Percentiles rank a stretch among this genome's conserved stretches.
phyloP scores from a whole-genome alignment of 2,888 invertebrate species.

The Scrobipalpa costella region DNA sequence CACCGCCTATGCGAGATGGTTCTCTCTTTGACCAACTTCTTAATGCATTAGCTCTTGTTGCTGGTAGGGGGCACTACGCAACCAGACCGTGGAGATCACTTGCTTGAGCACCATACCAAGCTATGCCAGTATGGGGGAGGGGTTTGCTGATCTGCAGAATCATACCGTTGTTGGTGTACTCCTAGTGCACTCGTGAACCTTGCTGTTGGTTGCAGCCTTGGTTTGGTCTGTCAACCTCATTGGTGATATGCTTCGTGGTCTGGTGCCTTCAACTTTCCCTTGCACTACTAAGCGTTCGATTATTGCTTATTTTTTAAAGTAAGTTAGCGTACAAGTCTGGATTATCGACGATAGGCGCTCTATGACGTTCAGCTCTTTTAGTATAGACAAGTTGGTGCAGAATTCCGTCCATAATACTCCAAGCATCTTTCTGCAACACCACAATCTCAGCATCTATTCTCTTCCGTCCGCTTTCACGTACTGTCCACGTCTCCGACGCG shows the following conservation, averaged over 20 bases:
- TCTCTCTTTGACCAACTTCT: conserved; percentile 64
- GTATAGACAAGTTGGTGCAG: neutral
- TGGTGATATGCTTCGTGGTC: too few species aligned
- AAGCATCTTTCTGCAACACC: conserved; percentile 14
- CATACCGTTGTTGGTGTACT: conserved; percentile 87
- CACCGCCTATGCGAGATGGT: too few species aligned
- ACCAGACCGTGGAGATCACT: conserved; percentile 86
- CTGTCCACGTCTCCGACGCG: too few species aligned
- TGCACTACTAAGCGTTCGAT: too few species aligned
- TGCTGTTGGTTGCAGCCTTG: too few species aligned
- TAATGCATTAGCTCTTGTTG: conserved; percentile 85
- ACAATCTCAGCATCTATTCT: conserved; percentile 18
- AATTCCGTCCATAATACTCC: conserved; percentile 1
- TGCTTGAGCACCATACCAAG: conserved; percentile 90
- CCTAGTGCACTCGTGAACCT: too few species aligned
- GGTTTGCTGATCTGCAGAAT: conserved; percentile 87
- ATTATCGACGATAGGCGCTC: neutral
- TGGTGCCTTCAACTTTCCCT: too few species aligned
- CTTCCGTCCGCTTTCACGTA: too few species aligned
- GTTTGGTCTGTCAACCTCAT: too few species aligned
- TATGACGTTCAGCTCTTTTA: neutral
- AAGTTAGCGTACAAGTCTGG: neutral
- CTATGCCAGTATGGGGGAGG: conserved; percentile 84
- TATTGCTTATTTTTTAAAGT: too few species aligned
- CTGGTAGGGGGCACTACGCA: conserved; percentile 85